phyloP scores from a whole-genome alignment of 2,797 vertebrate species.

The Microctenopoma steveboyesi region DNA sequence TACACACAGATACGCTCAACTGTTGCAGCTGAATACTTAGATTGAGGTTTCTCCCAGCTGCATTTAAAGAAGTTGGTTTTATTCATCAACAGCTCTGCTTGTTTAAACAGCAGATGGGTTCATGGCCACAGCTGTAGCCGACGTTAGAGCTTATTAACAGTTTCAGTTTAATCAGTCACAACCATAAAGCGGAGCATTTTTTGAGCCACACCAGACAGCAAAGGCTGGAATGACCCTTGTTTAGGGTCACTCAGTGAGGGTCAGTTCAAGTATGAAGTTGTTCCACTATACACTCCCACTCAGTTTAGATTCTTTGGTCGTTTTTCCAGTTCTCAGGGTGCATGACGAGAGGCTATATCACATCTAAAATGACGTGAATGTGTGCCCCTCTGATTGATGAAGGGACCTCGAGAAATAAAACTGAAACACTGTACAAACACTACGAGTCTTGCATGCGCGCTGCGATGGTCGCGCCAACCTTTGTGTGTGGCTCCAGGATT shows the following conservation, averaged over 20 bases:
- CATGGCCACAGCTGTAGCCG: slow-evolving; percentile 53
- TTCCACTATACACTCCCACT: slow-evolving; percentile 19
- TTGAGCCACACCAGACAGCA: slow-evolving; percentile 44
- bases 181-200: slow-evolving; percentile 40
- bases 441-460: background rate
- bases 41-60: slow-evolving; percentile 43
- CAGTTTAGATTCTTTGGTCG: background rate
- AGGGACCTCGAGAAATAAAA: slow-evolving; percentile 1
- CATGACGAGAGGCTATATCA: background rate
- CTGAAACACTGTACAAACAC: background rate
- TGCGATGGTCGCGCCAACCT: slow-evolving; percentile 79
- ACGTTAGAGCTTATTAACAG: slow-evolving; percentile 48
- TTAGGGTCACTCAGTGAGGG: background rate
- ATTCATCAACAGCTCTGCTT: slow-evolving; percentile 45
- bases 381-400: background rate
- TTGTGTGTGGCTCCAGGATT: slow-evolving; percentile 87
- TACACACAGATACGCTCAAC: slow-evolving; percentile 5
- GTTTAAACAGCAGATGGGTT: slow-evolving; percentile 41
- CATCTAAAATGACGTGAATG: background rate
- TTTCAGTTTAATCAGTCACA: slow-evolving; percentile 48
- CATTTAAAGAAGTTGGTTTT: slow-evolving; percentile 43
- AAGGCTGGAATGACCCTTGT: slow-evolving; percentile 39
- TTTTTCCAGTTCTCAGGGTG: background rate
- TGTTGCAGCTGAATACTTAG: slow-evolving; percentile 23
- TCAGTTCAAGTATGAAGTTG: slow-evolving; percentile 31